A percentile compares a stretch with the other conserved stretches of the same genome.
phyloP scores from a whole-genome alignment of 2,797 vertebrate genomes.

The Alca torda region DNA sequence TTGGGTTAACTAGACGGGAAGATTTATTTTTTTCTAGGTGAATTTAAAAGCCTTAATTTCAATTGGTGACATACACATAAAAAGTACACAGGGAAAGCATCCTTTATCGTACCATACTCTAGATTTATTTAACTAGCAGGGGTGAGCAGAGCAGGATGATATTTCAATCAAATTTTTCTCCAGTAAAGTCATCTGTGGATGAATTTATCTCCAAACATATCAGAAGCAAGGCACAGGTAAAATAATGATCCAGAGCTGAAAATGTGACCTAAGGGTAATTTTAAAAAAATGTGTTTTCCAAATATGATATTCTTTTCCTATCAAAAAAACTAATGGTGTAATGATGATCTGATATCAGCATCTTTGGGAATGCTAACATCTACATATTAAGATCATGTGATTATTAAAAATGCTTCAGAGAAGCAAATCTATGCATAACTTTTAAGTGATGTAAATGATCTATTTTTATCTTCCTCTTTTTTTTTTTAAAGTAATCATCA shows the following conservation, averaged over 20 bases:
- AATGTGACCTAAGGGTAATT: not conserved
- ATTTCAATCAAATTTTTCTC: not conserved
- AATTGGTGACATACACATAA: not conserved
- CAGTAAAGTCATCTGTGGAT: not conserved
- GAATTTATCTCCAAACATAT: not conserved
- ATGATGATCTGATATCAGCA: not conserved
- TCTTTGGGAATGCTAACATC: not conserved
- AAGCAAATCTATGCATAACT: not conserved
- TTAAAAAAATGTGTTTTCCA: not conserved
- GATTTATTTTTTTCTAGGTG: not conserved
- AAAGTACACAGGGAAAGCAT: not conserved
- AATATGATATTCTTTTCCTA: not conserved
- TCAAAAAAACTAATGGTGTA: not conserved
- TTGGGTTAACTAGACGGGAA: not conserved
- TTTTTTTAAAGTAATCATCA: not conserved
- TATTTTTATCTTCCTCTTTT: not conserved
- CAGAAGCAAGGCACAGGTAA: not conserved
- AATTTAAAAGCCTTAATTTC: not conserved
- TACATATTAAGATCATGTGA: not conserved
- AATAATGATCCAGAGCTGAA: constrained; percentile 14
- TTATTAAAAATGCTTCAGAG: not conserved
- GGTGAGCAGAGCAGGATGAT: not conserved
- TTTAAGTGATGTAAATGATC: not conserved
- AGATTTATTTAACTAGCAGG: not conserved
- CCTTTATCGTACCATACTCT: not conserved